Conservation (phyloP, 2,888 invertebrate species). For the Ophion costatus region DNA sequence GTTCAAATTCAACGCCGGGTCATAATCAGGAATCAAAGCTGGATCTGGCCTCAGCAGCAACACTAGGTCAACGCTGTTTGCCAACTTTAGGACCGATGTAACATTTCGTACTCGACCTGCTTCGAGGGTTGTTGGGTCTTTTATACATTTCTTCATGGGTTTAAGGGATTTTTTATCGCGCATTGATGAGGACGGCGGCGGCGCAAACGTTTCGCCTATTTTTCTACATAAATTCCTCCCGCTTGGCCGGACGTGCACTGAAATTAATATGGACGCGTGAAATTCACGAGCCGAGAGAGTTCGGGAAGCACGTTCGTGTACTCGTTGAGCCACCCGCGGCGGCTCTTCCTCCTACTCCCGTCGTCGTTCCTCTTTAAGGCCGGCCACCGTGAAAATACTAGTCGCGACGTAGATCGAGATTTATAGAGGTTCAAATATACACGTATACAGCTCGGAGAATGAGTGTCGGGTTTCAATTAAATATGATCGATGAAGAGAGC, state of each 20-base stretch:
- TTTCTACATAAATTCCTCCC: neutral
- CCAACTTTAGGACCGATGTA: too few relatives aligned
- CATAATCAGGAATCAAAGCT: too few relatives aligned
- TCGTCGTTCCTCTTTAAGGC: conserved; percentile 36
- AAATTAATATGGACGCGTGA: conserved; percentile 48
- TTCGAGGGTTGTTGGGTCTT: too few relatives aligned
- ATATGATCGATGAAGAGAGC: conserved; percentile 78
- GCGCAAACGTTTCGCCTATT: neutral
- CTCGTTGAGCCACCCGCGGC: conserved; percentile 33
- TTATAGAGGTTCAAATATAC: conserved; percentile 72
- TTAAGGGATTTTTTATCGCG: too few relatives aligned
- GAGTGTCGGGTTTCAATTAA: conserved; percentile 79
- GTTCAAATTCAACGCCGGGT: too few relatives aligned
- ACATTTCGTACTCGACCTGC: too few relatives aligned
- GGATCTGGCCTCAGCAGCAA: too few relatives aligned
- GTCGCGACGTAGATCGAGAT: conserved; percentile 71
- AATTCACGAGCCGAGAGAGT: conserved; percentile 28
- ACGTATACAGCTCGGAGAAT: conserved; percentile 50
- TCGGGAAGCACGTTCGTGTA: conserved; percentile 27
- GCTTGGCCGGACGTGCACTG: neutral
- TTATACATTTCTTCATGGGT: too few relatives aligned
- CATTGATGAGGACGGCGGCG: neutral
- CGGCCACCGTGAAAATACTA: conserved; percentile 67
- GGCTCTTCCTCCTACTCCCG: conserved; percentile 33
- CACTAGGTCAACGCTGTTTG: too few relatives aligned